Percentiles rank a stretch among this genome's conserved stretches.
phyloP scores from a whole-genome alignment of 2,113 vertebrate species.

The Saimiri boliviensis region DNA sequence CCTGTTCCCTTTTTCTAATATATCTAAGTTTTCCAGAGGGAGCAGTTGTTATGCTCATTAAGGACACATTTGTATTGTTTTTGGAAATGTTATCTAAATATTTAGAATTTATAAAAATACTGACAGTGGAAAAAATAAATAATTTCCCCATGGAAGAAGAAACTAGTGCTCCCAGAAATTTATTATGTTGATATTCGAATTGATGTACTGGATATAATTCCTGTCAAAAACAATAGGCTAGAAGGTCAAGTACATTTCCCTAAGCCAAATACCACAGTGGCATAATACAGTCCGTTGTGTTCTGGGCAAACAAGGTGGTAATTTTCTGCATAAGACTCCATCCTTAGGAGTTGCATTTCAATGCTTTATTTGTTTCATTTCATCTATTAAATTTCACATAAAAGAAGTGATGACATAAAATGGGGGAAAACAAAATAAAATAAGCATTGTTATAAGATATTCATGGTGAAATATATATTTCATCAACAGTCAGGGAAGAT shows the following conservation, averaged over 20 bases:
- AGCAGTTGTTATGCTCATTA: slow-evolving; percentile 9
- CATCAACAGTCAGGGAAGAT: background rate
- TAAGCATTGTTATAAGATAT: background rate
- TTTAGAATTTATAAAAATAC: slow-evolving; percentile 49
- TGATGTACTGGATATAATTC: slow-evolving; percentile 61
- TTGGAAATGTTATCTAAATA: slow-evolving; percentile 66
- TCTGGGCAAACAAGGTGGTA: background rate
- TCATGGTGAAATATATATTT: background rate
- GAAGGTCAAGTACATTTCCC: slow-evolving; percentile 50
- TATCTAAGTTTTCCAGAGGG: slow-evolving; percentile 1
- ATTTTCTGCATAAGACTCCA: background rate
- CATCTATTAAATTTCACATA: background rate
- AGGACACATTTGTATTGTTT: background rate
- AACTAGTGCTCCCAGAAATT: slow-evolving; percentile 21
- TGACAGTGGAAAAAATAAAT: slow-evolving; percentile 50
- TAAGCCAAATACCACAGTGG: background rate
- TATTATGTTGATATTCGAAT: slow-evolving; percentile 60
- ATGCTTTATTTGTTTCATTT: background rate
- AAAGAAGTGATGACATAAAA: background rate
- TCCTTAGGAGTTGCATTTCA: background rate
- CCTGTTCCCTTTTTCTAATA: background rate
- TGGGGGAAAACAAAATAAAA: background rate
- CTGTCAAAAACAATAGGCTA: slow-evolving; percentile 57
- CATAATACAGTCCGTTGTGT: background rate
- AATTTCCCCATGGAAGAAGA: slow-evolving; percentile 40